phyloP scores from a whole-genome alignment of 2,113 vertebrate genomes.

The Fulica atra region DNA sequence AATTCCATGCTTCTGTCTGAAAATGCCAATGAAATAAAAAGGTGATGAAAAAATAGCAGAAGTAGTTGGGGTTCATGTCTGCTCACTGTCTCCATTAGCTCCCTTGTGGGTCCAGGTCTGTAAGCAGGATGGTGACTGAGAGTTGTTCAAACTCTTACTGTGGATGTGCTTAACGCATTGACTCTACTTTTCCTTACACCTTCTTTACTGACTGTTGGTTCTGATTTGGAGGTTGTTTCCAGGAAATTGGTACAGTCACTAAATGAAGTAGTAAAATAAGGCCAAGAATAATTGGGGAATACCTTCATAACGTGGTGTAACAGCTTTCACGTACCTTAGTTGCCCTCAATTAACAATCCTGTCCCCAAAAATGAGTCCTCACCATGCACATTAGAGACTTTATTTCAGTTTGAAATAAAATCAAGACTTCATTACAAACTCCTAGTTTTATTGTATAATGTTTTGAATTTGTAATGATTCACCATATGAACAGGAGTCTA shows the following conservation, averaged over 20 bases:
- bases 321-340: background rate
- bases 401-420: background rate
- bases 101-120: background rate
- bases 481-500: accelerated
- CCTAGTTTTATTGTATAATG: background rate
- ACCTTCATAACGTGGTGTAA: background rate
- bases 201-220: background rate
- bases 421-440: background rate
- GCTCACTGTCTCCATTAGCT: accelerated
- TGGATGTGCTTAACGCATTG: background rate
- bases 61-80: background rate
- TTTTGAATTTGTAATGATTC: background rate
- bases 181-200: background rate
- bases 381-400: background rate
- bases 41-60: background rate
- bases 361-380: background rate
- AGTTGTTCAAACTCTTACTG: background rate
- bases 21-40: background rate
- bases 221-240: background rate
- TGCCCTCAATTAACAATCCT: background rate
- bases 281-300: background rate
- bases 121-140: background rate
- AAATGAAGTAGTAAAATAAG: background rate
- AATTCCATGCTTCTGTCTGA: background rate
- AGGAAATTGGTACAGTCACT: background rate